Evolutionary conservation across 2,797 vertebrate species (phyloP), one percentile per base, ranked within the genome.

Genomic region (Sebastiscus albofasciatus): DNA sequence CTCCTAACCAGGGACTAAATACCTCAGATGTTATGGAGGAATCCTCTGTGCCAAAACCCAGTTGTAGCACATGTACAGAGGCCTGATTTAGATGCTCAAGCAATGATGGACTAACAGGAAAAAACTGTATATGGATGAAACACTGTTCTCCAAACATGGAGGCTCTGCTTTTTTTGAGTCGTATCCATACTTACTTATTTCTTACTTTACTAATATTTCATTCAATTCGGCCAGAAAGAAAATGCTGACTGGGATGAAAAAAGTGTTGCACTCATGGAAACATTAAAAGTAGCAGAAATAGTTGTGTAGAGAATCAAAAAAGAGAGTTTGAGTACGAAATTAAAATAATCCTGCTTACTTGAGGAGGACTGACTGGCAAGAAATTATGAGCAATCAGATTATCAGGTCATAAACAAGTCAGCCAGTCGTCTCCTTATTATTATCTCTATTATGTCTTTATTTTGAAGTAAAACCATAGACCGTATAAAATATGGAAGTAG

Each of bases 1-100:
- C 39, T 65, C 9, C 14, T 69, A 77, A 74, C 73, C 18, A 31
- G 72, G 60, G 85, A 82, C 68, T 82, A 61, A 77, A 79, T 66
- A 59, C n/a, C 72, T 46, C 34, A 70, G 34, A 80, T 26, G 29
- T n/a, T 65, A 54, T 49, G 6, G 59, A 72, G 29, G 71, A 74
- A 74, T 64, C 65, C 9, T 72, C 16, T 62, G 39, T 77, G 27
- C 46, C 18, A 60, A 59, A 75, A 33, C 72, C n/a, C 60, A 42
- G 22, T 8, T 67, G 56, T 69, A 56, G 36, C 33, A 29, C 27
- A 46, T 20, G 46, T 22, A 72, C 16, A 39, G 12, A 42, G 8
- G 58, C 54, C 67, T n/a, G 54, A 82, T 83, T 79, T 75, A 77
- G 59, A 67, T 49, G 5, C n/a, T 72, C 7, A 67, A 81, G 68